These are phyloP conservation scores for Clarias fuscus DNA, from an alignment of 2,797 vertebrate genomes.

Conservation along the genomic window DNA sequence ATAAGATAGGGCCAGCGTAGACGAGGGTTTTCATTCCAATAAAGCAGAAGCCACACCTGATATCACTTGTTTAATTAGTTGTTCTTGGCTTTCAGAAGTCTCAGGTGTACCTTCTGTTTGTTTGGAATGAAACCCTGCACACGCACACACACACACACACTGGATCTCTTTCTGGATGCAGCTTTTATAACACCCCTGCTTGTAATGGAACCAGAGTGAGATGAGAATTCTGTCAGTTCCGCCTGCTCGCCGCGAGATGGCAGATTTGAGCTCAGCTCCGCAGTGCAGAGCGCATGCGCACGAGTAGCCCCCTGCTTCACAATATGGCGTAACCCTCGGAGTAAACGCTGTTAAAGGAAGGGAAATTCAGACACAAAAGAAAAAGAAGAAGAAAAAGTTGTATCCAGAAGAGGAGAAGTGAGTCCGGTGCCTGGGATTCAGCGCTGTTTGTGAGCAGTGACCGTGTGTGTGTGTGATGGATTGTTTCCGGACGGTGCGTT, in stretches of 20 bases:
- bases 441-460: not conserved
- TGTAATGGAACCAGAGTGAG: too few relatives aligned
- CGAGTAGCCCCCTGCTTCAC: slow-evolving; percentile 28
- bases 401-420: slow-evolving; percentile 31
- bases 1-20: too few relatives aligned
- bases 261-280: not conserved
- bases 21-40: too few relatives aligned
- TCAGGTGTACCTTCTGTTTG: too few relatives aligned
- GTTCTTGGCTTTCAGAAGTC: too few relatives aligned
- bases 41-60: too few relatives aligned
- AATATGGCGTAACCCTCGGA: slow-evolving; percentile 62
- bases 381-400: slow-evolving; percentile 57
- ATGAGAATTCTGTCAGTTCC: not conserved
- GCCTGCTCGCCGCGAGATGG: not conserved
- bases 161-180: too few relatives aligned
- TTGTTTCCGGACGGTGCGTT: slow-evolving; percentile 5
- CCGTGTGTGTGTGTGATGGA: slow-evolving; percentile 43
- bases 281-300: slow-evolving; percentile 52
- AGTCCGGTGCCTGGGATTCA: not conserved
- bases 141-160: too few relatives aligned
- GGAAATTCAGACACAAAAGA: slow-evolving; percentile 62
- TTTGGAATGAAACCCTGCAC: too few relatives aligned
- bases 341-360: slow-evolving; percentile 43
- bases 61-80: too few relatives aligned
- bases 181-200: too few relatives aligned